phyloP scores from a whole-genome alignment of 2,797 vertebrate genomes.

The Myotis planiceps region DNA sequence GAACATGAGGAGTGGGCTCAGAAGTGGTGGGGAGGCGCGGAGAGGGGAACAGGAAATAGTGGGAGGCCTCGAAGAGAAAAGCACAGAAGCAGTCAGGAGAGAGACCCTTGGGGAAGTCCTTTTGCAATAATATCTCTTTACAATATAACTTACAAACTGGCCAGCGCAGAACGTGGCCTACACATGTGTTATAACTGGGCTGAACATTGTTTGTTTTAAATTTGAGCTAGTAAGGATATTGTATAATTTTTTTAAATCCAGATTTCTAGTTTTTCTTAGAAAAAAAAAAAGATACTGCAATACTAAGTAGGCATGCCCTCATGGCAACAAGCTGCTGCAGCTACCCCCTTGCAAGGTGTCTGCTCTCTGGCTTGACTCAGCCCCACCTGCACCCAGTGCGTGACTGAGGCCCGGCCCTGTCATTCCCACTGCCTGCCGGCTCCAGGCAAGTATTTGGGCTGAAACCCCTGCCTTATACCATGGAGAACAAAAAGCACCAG shows the following conservation, averaged over 20 bases:
- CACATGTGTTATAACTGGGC: background rate
- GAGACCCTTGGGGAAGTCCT: background rate
- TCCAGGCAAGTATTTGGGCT: background rate
- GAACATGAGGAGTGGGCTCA: background rate
- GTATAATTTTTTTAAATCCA: background rate
- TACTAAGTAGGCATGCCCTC: background rate
- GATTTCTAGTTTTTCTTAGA: background rate
- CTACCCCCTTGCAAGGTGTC: rapidly evolving
- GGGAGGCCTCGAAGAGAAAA: background rate
- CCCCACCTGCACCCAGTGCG: rapidly evolving
- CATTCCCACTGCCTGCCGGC: too few species aligned
- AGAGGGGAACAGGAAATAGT: background rate
- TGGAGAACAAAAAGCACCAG: background rate
- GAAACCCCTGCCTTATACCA: background rate
- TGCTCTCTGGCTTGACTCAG: background rate
- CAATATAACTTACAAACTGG: background rate
- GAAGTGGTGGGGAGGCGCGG: background rate
- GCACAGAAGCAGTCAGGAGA: background rate
- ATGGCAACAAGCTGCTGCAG: background rate
- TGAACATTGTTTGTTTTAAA: background rate
- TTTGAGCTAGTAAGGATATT: background rate
- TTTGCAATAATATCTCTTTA: background rate
- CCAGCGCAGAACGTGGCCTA: background rate
- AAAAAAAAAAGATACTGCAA: background rate
- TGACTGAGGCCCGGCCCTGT: rapidly evolving